phyloP scores from a whole-genome alignment of 2,888 invertebrate species.

The Drosophila vallismaia region DNA sequence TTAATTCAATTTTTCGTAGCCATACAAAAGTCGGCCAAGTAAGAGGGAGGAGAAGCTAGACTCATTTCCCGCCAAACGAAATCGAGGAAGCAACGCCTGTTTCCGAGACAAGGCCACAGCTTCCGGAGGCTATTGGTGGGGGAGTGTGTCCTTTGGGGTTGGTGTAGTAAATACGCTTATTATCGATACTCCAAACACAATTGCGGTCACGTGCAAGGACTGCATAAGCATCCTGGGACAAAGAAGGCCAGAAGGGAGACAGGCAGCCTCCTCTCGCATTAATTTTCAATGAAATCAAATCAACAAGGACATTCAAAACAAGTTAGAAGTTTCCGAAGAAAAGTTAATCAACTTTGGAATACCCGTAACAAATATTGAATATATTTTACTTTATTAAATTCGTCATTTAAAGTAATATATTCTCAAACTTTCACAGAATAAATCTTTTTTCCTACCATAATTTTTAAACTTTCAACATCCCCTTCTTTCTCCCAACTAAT shows the following conservation, averaged over 20 bases:
- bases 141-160: slow-evolving; percentile 20
- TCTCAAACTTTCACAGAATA: too few species aligned
- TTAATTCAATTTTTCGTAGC: slow-evolving; percentile 64
- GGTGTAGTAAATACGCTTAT: slow-evolving; percentile 79
- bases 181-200: slow-evolving; percentile 82
- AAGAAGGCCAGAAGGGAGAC: slow-evolving; percentile 17
- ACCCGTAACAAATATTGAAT: background rate
- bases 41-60: slow-evolving; percentile 16
- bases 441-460: background rate
- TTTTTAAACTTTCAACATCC: background rate
- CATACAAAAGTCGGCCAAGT: slow-evolving; percentile 9
- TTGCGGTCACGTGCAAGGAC: slow-evolving; percentile 82
- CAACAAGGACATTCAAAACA: slow-evolving; percentile 50
- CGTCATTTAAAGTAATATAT: too few species aligned
- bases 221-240: slow-evolving; percentile 28
- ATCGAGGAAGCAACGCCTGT: slow-evolving; percentile 59
- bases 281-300: slow-evolving; percentile 79
- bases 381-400: too few species aligned
- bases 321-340: background rate
- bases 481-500: background rate
- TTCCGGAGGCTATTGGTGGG: slow-evolving; percentile 49
- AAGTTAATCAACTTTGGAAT: background rate
- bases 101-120: slow-evolving; percentile 69
- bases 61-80: slow-evolving; percentile 56
- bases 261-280: slow-evolving; percentile 69